Evolutionary conservation across 2,797 vertebrate genomes (phyloP), one percentile per base, ranked within the genome.

Genomic region (Myotis pilosus): DNA sequence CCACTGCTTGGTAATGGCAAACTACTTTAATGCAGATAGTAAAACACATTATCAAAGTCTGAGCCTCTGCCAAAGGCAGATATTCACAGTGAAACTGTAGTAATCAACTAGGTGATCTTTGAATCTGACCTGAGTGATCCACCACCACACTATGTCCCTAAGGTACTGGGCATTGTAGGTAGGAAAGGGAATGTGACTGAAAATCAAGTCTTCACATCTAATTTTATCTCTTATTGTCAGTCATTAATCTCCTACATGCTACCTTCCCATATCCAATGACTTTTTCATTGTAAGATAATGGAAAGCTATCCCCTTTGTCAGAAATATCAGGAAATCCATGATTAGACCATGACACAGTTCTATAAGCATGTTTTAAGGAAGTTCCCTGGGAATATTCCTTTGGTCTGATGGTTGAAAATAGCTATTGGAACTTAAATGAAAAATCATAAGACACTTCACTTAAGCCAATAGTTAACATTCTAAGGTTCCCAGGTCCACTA

Each of bases 21-120:
- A 91, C 87, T 84, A 85, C 44, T 91, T 94, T 91, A 84, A 57
- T 81, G 22, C 17, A 78, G 15, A 41, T 51, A 62, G n/a, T 55
- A 72, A 95, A 84, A 76, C 81, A 30, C 15, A 47, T 62, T 36
- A 38, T 62, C n/a, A 38, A n/a, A 87, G 8, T 36, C 33, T 71
- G 64, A 81, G 28, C 23, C 23, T 64, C 28, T 93, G 76, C 69
- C 81, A 81, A 69, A 88, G 38, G n/a, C 57, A 71, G 51, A 89
- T 49, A 20, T 41, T 44, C 33, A n/a, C 38, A 87, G 0, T 92
- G 38, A 81, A 17, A 87, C 47, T 38, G 16, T 38, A 55, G 9
- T 85, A 36, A 53, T 53, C 49, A 84, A 33, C 25, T 75, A 25
- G 30, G 19, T 83, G 47, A 36, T 91, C 60, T 71, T 89, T 91